Base-by-base conservation (phyloP, 2,113 vertebrate genomes). In the Podocnemis expansa region DNA sequence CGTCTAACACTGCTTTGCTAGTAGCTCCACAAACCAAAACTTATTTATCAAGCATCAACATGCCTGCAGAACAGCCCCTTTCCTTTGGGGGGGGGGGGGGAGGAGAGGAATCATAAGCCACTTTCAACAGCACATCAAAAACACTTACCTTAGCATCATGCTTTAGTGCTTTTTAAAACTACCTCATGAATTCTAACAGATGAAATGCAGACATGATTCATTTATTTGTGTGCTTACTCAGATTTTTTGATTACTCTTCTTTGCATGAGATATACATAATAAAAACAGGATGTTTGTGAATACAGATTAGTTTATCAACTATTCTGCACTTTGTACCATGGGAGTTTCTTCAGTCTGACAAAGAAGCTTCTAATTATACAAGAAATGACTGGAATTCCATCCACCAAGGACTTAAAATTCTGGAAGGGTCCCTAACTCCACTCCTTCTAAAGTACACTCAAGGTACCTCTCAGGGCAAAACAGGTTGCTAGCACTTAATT, bases 391-490 rank as follows among this genome's bases (percentile, higher is more conserved):
- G 80, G 73, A 85, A n/a, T 85, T 54, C 78, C 9, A 34, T 52
- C 87, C 80, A 75, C 38, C 76, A 56, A 52, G 1, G 81, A 80
- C 41, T 73, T 55, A 25, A 54, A 82, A 6, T 7, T 80, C 7
- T 89, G 81, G 80, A 84, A 82, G 49, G 67, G 91, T 89, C 91
- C 89, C 76, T 56, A 81, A 78, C 89, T 55, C 31, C 54, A 54
- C 70, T 25, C 56, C 63, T 88, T 84, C 95, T 47, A 73, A 80
- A 63, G 85, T 8, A 91, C 82, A 63, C 87, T 95, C 76, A 58
- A 8, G 56, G 56, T 27, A 58, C 27, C 56, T 27, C 56, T 58
- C 56, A 58, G 56, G 56, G 24, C 56, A 58, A 58, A 58, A 58
- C 56, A 58, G 73, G 67, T 58, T 7, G n/a, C 80, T 70, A 43